Conservation (phyloP, 2,113 vertebrate species). For the Cynopterus brachyotis region DNA sequence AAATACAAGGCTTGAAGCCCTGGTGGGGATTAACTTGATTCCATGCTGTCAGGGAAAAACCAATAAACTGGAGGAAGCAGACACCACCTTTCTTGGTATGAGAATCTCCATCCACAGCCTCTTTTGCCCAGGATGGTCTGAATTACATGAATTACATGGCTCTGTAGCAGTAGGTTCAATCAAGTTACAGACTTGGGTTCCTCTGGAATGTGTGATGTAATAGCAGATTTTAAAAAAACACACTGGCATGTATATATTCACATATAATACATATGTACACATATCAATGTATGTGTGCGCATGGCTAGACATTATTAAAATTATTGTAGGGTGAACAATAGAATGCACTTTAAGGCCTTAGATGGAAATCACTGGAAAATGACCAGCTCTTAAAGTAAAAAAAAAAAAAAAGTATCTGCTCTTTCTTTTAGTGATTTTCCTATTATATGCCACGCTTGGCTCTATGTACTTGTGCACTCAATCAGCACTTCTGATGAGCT, state of each 20-base stretch:
- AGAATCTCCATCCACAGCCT: not conserved
- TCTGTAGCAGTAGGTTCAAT: not conserved
- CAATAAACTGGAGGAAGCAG: not conserved
- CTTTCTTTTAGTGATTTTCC: not conserved
- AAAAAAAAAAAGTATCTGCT: not conserved
- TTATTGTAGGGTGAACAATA: not conserved
- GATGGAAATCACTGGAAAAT: not conserved
- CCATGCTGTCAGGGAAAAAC: not conserved
- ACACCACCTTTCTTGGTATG: not conserved
- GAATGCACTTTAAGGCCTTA: not conserved
- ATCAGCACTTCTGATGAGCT: not conserved
- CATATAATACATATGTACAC: not conserved
- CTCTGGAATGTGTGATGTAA: not conserved
- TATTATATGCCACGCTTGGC: fast-evolving
- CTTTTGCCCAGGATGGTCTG: not conserved
- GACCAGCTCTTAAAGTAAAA: not conserved
- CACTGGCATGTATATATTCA: not conserved
- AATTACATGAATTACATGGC: not conserved
- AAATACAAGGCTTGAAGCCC: not conserved
- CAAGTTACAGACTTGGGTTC: not conserved
- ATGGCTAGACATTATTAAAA: not conserved
- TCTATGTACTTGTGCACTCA: fast-evolving
- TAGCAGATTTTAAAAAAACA: not conserved
- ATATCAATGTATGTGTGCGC: not conserved
- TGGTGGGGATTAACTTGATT: not conserved